Percentiles rank a stretch among this genome's conserved stretches.
These are phyloP conservation scores for Ciconia stormi DNA, from an alignment of 2,113 vertebrate genomes.

Conservation along the genomic window DNA sequence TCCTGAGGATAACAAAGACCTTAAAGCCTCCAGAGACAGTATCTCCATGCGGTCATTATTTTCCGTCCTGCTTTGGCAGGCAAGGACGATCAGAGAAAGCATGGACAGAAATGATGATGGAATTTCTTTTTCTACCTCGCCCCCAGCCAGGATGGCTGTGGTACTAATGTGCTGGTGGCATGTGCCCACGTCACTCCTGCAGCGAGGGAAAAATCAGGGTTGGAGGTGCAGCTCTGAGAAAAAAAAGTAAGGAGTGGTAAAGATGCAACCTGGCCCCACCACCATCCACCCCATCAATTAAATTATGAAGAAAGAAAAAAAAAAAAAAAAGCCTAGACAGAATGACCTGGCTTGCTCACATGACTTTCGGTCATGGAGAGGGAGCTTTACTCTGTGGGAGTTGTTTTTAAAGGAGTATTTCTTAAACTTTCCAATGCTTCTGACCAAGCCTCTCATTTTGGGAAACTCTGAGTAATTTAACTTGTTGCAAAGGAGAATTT, in stretches of 20 bases:
- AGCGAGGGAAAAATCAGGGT: not conserved
- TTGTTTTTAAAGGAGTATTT: constrained; percentile 15
- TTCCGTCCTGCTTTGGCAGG: not conserved
- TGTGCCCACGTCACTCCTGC: not conserved
- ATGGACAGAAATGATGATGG: not conserved
- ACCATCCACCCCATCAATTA: not conserved
- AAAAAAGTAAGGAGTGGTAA: not conserved
- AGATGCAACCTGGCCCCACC: not conserved
- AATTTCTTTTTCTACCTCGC: not conserved
- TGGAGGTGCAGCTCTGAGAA: not conserved
- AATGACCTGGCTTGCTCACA: not conserved
- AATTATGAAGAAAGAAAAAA: not conserved
- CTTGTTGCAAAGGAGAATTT: constrained; percentile 46
- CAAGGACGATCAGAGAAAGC: not conserved
- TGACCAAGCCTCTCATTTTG: constrained; percentile 46
- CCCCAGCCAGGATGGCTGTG: not conserved
- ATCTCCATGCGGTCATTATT: not conserved
- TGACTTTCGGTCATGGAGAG: not conserved
- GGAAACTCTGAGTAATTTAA: constrained; percentile 67
- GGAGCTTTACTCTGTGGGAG: constrained; percentile 1
- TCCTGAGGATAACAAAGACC: not conserved
- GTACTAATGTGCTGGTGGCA: not conserved
- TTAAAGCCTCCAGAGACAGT: not conserved
- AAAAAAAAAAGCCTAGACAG: not conserved
- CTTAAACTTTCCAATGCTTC: constrained; percentile 54